A percentile compares a stretch with the other conserved stretches of the same genome.
Evolutionary conservation across 92 coral and sea anemone genomes (phyloP).

Genomic region (Actinernus sp.): DNA sequence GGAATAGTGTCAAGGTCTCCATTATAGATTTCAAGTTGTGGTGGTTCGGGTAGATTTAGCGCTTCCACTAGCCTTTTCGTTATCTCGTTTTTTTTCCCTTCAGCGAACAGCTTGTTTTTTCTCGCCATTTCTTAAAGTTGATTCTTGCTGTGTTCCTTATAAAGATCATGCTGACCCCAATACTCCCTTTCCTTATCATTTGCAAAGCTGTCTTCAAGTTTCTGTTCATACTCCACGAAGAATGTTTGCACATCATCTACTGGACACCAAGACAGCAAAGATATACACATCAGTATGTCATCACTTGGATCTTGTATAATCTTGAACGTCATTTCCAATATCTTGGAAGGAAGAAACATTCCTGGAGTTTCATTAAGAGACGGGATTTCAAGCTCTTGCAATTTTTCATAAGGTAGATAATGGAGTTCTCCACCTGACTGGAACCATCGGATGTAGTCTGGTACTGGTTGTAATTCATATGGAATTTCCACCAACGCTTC

Average conservation of each 20-base stretch:
- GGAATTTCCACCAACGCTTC: too few relatives aligned
- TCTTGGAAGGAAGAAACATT: constrained; percentile 18
- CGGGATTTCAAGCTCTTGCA: neutral
- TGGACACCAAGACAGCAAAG: constrained; percentile 22
- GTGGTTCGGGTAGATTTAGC: neutral
- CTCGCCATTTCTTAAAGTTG: neutral
- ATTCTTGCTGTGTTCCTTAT: neutral
- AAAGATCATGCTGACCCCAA: neutral
- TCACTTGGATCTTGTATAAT: constrained; percentile 16
- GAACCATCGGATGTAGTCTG: constrained; percentile 18
- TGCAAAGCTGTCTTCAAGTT: neutral
- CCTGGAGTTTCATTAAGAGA: constrained; percentile 20
- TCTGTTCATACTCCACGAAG: neutral
- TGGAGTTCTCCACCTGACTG: constrained; percentile 2
- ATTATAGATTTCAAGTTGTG: neutral
- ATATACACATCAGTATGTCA: constrained; percentile 1
- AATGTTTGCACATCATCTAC: constrained; percentile 18
- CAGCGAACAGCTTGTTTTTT: neutral
- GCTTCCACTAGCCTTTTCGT: neutral
- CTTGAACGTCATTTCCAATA: constrained; percentile 21
- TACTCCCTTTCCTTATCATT: neutral
- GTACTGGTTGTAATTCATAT: constrained; percentile 10
- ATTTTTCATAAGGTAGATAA: constrained; percentile 7
- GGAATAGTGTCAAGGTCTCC: neutral
- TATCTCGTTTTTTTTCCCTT: neutral